phyloP scores from a whole-genome alignment of 2,113 vertebrate genomes.

The Cairina moschata region DNA sequence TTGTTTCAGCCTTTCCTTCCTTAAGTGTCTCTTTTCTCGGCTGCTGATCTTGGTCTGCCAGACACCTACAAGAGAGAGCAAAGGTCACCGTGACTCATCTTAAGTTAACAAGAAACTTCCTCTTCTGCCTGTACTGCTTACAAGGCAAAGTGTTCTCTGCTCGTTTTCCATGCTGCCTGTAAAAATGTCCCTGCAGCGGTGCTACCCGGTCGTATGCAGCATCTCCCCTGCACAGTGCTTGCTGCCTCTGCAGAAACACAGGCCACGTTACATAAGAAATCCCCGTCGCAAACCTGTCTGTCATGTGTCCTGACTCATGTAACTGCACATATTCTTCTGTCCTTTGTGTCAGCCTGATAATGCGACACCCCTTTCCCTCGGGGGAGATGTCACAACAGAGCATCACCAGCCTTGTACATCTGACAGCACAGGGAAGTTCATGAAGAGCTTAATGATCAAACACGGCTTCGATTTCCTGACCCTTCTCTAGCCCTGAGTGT shows the following conservation, averaged over 20 bases:
- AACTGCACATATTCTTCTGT: neutral
- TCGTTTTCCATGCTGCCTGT: neutral
- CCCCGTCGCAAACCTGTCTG: neutral
- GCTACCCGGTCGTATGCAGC: neutral
- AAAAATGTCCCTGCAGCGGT: neutral
- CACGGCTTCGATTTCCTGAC: neutral
- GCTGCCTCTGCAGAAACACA: neutral
- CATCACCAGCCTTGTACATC: neutral
- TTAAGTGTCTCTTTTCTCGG: conserved; percentile 66
- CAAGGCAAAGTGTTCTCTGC: neutral
- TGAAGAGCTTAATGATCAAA: neutral
- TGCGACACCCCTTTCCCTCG: neutral
- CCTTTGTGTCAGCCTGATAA: neutral
- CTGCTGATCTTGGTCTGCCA: conserved; percentile 76
- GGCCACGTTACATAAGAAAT: neutral
- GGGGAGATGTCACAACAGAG: neutral
- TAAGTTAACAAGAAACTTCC: neutral
- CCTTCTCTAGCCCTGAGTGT: neutral
- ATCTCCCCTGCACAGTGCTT: neutral
- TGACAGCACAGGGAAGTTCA: neutral
- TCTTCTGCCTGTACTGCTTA: neutral
- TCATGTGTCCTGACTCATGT: neutral
- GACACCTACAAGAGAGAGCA: conserved; percentile 48
- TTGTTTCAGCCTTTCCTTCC: conserved; percentile 69
- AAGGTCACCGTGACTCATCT: neutral